These are phyloP conservation scores for Hololepta plana DNA, from an alignment of 2,888 invertebrate genomes.

Conservation along the genomic window DNA sequence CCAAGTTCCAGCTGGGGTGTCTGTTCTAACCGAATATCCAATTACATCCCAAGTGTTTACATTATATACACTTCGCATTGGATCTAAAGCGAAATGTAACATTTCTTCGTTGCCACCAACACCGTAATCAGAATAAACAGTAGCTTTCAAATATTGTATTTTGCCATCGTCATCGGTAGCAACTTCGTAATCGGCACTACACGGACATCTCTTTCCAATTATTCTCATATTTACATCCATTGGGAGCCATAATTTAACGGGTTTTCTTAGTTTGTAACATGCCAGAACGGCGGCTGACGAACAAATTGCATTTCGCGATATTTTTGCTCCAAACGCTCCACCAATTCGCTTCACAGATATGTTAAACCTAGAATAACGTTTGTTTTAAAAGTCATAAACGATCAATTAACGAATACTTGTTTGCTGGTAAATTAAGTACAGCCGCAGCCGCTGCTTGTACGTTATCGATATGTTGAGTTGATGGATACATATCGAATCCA, in stretches of 20 bases:
- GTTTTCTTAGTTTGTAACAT: constrained; percentile 38
- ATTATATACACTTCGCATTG: constrained; percentile 42
- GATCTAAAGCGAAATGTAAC: constrained; percentile 14
- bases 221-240: constrained; percentile 54
- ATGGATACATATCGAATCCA: constrained; percentile 41
- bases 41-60: constrained; percentile 29
- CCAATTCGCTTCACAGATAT: constrained; percentile 55
- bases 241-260: constrained; percentile 51
- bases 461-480: constrained; percentile 45
- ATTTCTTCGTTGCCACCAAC: too few relatives aligned
- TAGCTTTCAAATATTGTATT: constrained; percentile 43
- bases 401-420: too few relatives aligned
- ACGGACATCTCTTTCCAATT: constrained; percentile 45
- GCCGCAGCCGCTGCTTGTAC: constrained; percentile 34
- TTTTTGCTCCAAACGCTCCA: constrained; percentile 67
- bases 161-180: constrained; percentile 42
- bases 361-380: too few relatives aligned
- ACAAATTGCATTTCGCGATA: constrained; percentile 37
- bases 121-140: constrained; percentile 36
- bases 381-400: too few relatives aligned
- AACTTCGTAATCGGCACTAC: constrained; percentile 45
- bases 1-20: constrained; percentile 43
- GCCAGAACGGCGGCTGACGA: constrained; percentile 52
- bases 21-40: constrained; percentile 35
- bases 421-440: too few relatives aligned